A percentile compares a stretch with the other conserved stretches of the same genome.
Evolutionary conservation across 2,113 vertebrate species (phyloP).

Genomic region (Pluvialis apricaria): DNA sequence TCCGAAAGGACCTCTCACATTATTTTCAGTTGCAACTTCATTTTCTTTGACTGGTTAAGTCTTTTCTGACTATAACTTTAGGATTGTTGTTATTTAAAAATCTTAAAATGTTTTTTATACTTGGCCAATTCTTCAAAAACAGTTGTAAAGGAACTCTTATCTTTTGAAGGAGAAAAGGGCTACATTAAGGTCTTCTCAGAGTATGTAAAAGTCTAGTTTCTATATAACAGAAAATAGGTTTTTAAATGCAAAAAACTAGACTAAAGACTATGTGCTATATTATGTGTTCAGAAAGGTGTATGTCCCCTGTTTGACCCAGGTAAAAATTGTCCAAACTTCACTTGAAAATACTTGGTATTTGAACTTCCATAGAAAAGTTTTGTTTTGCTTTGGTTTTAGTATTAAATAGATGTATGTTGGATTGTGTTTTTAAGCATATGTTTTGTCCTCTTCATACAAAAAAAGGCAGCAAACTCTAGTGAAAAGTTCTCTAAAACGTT

Average conservation of each 20-base stretch:
- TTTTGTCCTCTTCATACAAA: neutral
- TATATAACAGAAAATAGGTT: neutral
- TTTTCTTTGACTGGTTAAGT: neutral
- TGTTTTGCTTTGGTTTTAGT: neutral
- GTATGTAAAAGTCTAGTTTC: neutral
- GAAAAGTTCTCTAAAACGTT: neutral
- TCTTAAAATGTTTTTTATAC: neutral
- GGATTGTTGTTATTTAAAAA: neutral
- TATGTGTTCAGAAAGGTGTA: neutral
- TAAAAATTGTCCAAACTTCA: neutral
- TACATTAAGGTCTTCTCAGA: neutral
- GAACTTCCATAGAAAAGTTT: neutral
- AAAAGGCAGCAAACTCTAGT: neutral
- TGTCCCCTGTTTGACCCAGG: neutral
- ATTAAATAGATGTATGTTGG: neutral
- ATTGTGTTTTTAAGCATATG: neutral
- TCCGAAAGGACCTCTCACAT: neutral
- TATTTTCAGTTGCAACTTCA: neutral
- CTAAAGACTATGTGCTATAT: rapidly evolving
- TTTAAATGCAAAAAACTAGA: too few species aligned
- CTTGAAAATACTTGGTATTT: neutral
- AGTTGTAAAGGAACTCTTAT: neutral
- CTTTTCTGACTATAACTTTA: neutral
- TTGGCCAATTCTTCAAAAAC: neutral
- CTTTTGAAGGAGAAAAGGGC: neutral